phyloP scores from a whole-genome alignment of 2,113 vertebrate species.

The Oreotrochilus melanogaster region DNA sequence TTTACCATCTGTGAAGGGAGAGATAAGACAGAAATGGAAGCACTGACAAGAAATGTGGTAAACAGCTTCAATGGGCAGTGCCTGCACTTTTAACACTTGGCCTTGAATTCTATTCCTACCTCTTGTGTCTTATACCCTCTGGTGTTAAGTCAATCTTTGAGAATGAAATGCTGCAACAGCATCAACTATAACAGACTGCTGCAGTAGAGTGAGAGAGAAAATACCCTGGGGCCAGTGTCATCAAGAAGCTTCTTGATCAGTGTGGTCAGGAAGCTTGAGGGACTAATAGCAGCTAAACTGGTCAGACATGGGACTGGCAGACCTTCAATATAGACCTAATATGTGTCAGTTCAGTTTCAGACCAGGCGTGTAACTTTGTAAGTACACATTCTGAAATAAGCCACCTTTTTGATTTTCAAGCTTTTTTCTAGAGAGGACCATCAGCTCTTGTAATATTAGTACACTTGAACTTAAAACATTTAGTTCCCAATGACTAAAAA shows the following conservation, averaged over 20 bases:
- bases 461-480: neutral
- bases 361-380: accelerated
- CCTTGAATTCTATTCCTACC: neutral
- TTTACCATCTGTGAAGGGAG: neutral
- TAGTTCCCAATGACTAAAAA: neutral
- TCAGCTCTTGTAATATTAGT: neutral
- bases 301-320: neutral
- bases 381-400: neutral
- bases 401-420: neutral
- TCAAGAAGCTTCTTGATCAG: neutral
- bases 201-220: neutral
- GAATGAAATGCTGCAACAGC: neutral
- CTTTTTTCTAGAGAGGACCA: neutral
- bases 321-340: neutral
- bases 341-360: neutral
- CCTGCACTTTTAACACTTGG: neutral
- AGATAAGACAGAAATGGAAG: neutral
- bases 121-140: neutral
- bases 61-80: neutral
- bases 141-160: neutral
- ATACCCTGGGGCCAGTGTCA: neutral
- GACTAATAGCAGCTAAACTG: neutral
- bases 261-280: neutral
- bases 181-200: neutral
- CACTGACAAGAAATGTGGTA: neutral